phyloP scores from a whole-genome alignment of 2,113 vertebrate species.

The Atrichornis clamosus region DNA sequence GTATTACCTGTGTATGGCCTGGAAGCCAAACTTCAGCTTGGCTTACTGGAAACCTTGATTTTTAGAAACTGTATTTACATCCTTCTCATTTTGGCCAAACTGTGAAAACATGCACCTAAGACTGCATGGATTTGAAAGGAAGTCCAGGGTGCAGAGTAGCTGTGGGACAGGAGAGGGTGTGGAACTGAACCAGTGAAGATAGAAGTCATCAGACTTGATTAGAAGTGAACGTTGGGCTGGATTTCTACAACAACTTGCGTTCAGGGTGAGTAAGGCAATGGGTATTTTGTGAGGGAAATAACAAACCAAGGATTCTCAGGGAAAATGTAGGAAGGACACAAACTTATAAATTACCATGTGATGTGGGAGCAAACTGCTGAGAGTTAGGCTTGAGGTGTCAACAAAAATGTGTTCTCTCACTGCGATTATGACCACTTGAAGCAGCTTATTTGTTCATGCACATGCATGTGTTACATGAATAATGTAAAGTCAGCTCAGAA shows the following conservation, averaged over 20 bases:
- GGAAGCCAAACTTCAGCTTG: background rate
- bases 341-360: background rate
- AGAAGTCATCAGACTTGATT: background rate
- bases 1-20: background rate
- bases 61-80: background rate
- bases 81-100: background rate
- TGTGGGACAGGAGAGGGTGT: background rate
- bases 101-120: background rate
- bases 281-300: slow-evolving; percentile 25
- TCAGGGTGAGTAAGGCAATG: slow-evolving; percentile 43
- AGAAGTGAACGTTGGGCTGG: background rate
- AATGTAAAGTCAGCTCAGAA: slow-evolving; percentile 66
- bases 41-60: background rate
- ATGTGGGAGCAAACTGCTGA: slow-evolving; percentile 13
- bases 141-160: background rate
- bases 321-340: slow-evolving; percentile 41
- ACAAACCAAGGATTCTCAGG: background rate
- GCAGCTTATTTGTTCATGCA: slow-evolving; percentile 68
- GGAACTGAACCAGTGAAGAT: background rate
- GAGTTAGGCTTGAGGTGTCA: slow-evolving; percentile 26
- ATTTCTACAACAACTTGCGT: background rate
- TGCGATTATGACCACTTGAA: background rate
- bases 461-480: slow-evolving; percentile 61
- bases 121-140: background rate
- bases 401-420: background rate